phyloP scores from a whole-genome alignment of 2,888 invertebrate genomes.

The Drosophila histrio region DNA sequence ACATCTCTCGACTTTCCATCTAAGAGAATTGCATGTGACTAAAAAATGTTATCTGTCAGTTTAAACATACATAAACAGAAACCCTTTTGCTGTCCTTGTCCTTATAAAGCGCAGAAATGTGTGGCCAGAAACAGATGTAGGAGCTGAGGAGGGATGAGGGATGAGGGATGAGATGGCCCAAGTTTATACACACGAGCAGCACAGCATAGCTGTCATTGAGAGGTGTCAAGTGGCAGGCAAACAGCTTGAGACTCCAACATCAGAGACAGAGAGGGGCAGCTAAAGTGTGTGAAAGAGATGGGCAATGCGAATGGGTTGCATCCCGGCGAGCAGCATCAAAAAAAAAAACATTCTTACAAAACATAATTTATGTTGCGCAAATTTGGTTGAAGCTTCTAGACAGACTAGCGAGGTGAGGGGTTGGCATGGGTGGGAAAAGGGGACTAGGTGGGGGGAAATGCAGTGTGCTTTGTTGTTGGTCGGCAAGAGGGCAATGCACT shows the following conservation, averaged over 20 bases:
- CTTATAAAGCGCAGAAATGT: slow-evolving; percentile 27
- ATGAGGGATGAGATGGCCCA: slow-evolving; percentile 14
- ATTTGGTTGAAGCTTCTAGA: slow-evolving; percentile 52
- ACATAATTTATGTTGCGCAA: slow-evolving; percentile 79
- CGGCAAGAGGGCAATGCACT: slow-evolving; percentile 46
- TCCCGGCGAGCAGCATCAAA: slow-evolving; percentile 38
- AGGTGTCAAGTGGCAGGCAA: slow-evolving; percentile 77
- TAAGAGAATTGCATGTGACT: slow-evolving; percentile 13
- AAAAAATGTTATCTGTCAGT: slow-evolving; percentile 38
- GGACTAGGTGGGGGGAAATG: slow-evolving; percentile 2
- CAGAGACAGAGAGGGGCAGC: neutral
- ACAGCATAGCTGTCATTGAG: slow-evolving; percentile 76
- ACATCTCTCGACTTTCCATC: neutral
- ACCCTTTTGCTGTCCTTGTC: slow-evolving; percentile 30
- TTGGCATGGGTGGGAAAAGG: neutral
- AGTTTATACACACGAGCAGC: slow-evolving; percentile 50
- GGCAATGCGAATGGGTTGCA: neutral
- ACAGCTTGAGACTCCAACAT: slow-evolving; percentile 50
- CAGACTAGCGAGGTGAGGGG: neutral
- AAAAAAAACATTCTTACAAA: slow-evolving; percentile 70
- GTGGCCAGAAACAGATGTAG: slow-evolving; percentile 23
- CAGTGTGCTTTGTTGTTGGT: slow-evolving; percentile 54
- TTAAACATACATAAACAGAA: slow-evolving; percentile 26
- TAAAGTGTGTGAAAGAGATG: neutral
- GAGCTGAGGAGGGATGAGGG: neutral